Evolutionary conservation across 2,797 vertebrate genomes (phyloP).

Genomic region (Acipenser transmontanus): DNA sequence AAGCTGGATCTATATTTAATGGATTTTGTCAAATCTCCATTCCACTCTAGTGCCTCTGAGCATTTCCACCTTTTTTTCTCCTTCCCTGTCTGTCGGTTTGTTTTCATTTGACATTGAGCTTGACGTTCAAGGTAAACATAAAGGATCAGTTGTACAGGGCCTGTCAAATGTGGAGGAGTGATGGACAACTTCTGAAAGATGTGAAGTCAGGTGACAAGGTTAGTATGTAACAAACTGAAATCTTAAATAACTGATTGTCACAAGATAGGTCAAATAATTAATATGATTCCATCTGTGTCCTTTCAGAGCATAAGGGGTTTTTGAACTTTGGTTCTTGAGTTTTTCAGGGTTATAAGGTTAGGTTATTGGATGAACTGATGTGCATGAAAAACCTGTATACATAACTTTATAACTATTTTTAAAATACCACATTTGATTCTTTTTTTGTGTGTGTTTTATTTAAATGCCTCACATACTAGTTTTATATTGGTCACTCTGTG

Average conservation of each 20-base stretch:
- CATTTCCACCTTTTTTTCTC: slow-evolving; percentile 6
- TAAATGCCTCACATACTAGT: too few relatives aligned
- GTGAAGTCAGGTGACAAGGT: slow-evolving; percentile 15
- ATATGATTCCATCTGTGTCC: background rate
- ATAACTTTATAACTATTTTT: too few relatives aligned
- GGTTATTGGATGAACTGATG: too few relatives aligned
- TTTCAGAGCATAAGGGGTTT: too few relatives aligned
- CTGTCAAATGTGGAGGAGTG: slow-evolving; percentile 3
- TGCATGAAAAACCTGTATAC: too few relatives aligned
- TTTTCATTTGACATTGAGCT: slow-evolving; percentile 31
- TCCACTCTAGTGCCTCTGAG: slow-evolving; percentile 27
- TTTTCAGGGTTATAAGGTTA: too few relatives aligned
- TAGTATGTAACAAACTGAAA: slow-evolving; percentile 15
- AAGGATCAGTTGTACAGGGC: slow-evolving; percentile 17
- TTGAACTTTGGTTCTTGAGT: too few relatives aligned
- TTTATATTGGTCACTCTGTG: too few relatives aligned
- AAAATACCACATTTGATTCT: too few relatives aligned
- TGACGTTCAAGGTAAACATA: slow-evolving; percentile 32
- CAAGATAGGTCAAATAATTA: slow-evolving; percentile 3
- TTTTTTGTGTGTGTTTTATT: too few relatives aligned
- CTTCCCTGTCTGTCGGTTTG: slow-evolving; percentile 7
- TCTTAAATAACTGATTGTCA: slow-evolving; percentile 14
- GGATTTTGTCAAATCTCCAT: slow-evolving; percentile 32
- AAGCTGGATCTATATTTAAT: slow-evolving; percentile 30
- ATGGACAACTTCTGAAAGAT: slow-evolving; percentile 17